Evolutionary conservation across 2,797 vertebrate genomes (phyloP), one percentile per base, ranked within the genome.

Genomic region (Spondyliosoma cantharus): DNA sequence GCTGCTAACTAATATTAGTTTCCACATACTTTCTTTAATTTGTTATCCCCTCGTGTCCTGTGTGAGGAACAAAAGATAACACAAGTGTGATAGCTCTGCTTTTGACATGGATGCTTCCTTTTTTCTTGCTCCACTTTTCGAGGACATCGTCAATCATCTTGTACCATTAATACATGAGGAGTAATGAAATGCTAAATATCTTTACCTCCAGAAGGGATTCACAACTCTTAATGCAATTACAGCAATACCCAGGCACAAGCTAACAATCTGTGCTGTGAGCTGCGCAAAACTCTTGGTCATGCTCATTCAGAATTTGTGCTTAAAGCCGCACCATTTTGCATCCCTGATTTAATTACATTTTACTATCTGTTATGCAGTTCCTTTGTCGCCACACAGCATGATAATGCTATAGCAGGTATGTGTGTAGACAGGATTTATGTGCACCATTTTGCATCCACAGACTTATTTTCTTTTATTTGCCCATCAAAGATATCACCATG

Each of bases 1-100:
- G 20, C 68, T 68, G 61, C 52, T 67, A 53, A 71, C 69, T 68
- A 77, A 83, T 80, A 81, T 85, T 78, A 66, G 80, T 80, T 13
- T 19, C 37, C 22, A 29, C 62, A 48, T 58, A 60, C 49, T 59
- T 73, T 70, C 42, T 62, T 43, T 63, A 32, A 0, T 62, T 61
- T 37, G 17, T 46, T 4, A 2, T 22, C 29, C 5, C 19, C 32
- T 3, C 8, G 24, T 56, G 52, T 60, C 54, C 11, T 14, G 22
- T 46, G 2, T 22, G 29, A 65, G n/a, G 20, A 74, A 45, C 5
- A 48, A 61, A 68, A 49, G 9, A 65, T 58, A n/a, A 53, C 12
- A 61, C 45, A 75, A 62, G 27, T 49, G 7, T 2, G 45, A 48
- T 4, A 37, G 17, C 4, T 43, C 13, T 37, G 32, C 20, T 63